Evolutionary conservation across 2,797 vertebrate genomes (phyloP), one percentile per base, ranked within the genome.

Genomic region (Oreochromis mossambicus): DNA sequence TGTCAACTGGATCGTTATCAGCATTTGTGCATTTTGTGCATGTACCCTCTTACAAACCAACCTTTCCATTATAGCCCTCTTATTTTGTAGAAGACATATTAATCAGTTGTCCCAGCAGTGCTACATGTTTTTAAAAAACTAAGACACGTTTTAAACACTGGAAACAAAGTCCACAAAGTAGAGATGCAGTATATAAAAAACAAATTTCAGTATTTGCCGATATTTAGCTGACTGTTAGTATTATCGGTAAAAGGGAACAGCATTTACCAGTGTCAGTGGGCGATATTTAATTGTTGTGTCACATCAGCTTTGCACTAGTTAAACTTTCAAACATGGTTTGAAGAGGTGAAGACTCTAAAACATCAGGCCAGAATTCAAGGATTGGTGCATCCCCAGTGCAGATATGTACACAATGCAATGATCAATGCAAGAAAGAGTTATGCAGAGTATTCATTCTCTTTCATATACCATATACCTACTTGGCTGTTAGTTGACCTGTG

Each of bases 1-100:
- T 92, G 86, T 94, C 84, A 91, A 85, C 82, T 90, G 89, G 93
- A 92, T 95, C 78, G 78, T 92, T 94, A 94, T 95, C 93, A 88
- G 81, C 77, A 77, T 90, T 79, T 83, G 86, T 86, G 36, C 77
- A 54, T 83, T 80, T 70, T 51, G 48, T 84, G 48, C 32, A 76
- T 84, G 84, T 55, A 38, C 83, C n/a, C 83, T 56, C 43, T 17
- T 70, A 78, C 73, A 81, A 88, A 81, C 55, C 52, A 73, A 77
- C 34, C 5, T 3, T 50, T 66, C 32, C 46, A 17, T 24, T 54
- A 76, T 19, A 5, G 9, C 2, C 12, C 24, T 76, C 21, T 52
- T 13, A n/a, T 55, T 83, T 61, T 34, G 19, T 32, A 15, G 5
- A 56, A n/a, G 19, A 34, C 24, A 12, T 76, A 58, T 81, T 8